Evolutionary conservation across 1,140 invertebrate genomes (phyloP), one percentile per base, ranked within the genome.

Genomic region (Pararge aegeria): DNA sequence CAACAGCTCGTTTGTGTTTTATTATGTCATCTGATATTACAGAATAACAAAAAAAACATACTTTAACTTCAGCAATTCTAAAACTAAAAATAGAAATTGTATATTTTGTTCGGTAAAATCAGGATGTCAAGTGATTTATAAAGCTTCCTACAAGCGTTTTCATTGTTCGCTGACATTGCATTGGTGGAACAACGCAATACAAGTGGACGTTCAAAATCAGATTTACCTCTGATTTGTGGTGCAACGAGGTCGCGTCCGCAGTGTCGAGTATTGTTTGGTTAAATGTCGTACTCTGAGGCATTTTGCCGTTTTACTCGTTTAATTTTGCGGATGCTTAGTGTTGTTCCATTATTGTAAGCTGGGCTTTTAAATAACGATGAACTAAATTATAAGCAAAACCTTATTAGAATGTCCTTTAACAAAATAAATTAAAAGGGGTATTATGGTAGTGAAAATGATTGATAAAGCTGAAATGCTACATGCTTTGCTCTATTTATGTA

Each of bases 211-310:
- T 73, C 79, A 64, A 76, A 82, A 83, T 86, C 75, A 82, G 80
- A 86, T 86, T 86, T 82, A 74, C 74, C 70, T 61, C 75, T 86
- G 80, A 83, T 83, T 83, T 81, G 79, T 80, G 79, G 80, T 68
- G 71, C 61, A 64, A 58, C 66, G 64, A 70, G 60, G 66, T 55
- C 53, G 58, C 67, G 68, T 55, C 60, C 19, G 30, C 27, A 48
- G 58, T 69, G 55, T 59, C 56, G 48, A 64, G 57, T 61, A 65
- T 51, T 49, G 46, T 55, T 55, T 61, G 42, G 19, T 46, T 46
- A 46, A 46, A 46, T 46, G 42, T 46, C 42, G 42, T 46, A 46
- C 7, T 46, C 42, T 7, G 42, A 7, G 42, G 42, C 18, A 46
- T 46, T 46, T 34, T 46, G 16, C 5, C 13, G 19, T 20, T 46